Percentiles rank a stretch among this genome's conserved stretches.
Evolutionary conservation across 2,888 invertebrate species (phyloP).

Genomic region (Artemia sp.): DNA sequence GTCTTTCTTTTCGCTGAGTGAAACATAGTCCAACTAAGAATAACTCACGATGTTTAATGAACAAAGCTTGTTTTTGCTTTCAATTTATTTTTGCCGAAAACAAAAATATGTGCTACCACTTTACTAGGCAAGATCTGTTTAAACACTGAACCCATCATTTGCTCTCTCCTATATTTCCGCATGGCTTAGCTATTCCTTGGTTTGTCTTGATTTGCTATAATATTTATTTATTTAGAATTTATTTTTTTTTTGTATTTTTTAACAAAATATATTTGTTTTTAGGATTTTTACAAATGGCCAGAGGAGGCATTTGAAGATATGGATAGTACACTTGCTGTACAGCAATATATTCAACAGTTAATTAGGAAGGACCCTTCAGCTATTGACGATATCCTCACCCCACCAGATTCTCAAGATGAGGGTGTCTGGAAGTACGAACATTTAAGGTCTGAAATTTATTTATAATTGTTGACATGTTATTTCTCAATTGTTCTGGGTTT

Average conservation of each 20-base stretch:
- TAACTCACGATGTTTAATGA: too few relatives aligned
- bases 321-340: conserved; percentile 96
- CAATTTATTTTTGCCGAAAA: too few relatives aligned
- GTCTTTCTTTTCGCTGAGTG: too few relatives aligned
- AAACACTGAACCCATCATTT: not conserved
- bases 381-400: conserved; percentile 80
- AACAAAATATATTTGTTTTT: conserved; percentile 26
- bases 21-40: too few relatives aligned
- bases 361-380: conserved; percentile 82
- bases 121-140: too few relatives aligned
- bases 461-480: too few relatives aligned
- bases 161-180: conserved; percentile 13
- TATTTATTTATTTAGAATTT: not conserved
- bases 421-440: conserved; percentile 99
- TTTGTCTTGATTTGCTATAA: not conserved
- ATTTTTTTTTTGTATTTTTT: conserved; percentile 15
- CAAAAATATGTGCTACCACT: too few relatives aligned
- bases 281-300: conserved; percentile 96
- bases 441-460: conserved; percentile 44
- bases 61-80: too few relatives aligned
- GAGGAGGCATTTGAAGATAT: conserved; percentile 97
- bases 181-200: not conserved
- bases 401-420: conserved; percentile 93
- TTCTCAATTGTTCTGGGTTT: too few relatives aligned
- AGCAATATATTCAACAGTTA: conserved; percentile 95